Percentiles rank a stretch among this genome's conserved stretches.
These are phyloP conservation scores for Brevipalpus yothersi DNA, from an alignment of 1,140 invertebrate species.

Conservation along the genomic window DNA sequence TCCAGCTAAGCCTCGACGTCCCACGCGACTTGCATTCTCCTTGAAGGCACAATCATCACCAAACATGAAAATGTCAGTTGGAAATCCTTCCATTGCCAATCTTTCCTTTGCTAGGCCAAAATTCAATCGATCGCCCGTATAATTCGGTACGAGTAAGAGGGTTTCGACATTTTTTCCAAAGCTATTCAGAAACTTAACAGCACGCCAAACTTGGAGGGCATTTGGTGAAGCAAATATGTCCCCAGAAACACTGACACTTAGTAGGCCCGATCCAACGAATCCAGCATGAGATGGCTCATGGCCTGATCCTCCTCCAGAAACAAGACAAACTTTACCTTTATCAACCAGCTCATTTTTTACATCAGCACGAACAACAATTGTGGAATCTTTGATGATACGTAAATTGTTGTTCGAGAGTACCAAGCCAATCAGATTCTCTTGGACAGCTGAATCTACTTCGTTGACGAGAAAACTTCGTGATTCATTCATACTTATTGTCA, in stretches of 20 bases:
- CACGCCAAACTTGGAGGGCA: conserved; percentile 34
- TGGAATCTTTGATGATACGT: conserved; percentile 28
- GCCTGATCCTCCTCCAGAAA: conserved; percentile 60
- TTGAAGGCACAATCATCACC: conserved; percentile 43
- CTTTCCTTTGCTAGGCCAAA: conserved; percentile 56
- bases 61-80: conserved; percentile 37
- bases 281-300: conserved; percentile 53
- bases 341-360: conserved; percentile 24
- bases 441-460: conserved; percentile 1
- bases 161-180: conserved; percentile 15
- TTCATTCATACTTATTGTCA: background rate
- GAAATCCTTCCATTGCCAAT: conserved; percentile 33
- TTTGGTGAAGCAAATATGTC: conserved; percentile 54
- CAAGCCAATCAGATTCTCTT: conserved; percentile 4
- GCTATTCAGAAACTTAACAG: conserved; percentile 30
- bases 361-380: conserved; percentile 29
- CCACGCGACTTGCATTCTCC: conserved; percentile 15
- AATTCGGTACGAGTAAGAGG: conserved; percentile 50
- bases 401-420: background rate
- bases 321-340: conserved; percentile 32
- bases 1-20: conserved; percentile 47
- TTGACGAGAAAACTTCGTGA: conserved; percentile 4
- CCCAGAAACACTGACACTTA: conserved; percentile 45
- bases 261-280: conserved; percentile 47
- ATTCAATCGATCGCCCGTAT: conserved; percentile 62